Evolutionary conservation across 2,113 vertebrate species (phyloP).

Genomic region (Terrapene triunguis): DNA sequence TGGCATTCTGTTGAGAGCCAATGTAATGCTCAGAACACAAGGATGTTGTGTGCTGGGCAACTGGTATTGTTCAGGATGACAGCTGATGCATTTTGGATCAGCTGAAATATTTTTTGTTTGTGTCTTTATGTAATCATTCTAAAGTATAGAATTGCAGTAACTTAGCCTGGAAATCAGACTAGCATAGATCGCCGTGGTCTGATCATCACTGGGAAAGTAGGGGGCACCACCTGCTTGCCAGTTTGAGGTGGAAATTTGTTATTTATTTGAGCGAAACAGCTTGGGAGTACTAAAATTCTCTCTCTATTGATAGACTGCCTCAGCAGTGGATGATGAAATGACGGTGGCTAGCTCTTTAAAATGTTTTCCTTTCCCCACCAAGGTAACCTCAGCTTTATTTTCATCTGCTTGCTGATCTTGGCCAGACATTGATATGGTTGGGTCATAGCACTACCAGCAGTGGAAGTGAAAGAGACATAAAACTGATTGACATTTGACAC

Average conservation of each 20-base stretch:
- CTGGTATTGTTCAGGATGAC: not conserved
- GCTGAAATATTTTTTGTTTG: not conserved
- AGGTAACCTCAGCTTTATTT: not conserved
- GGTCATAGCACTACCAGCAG: not conserved
- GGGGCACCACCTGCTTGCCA: not conserved
- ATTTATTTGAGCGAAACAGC: not conserved
- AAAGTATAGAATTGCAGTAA: not conserved
- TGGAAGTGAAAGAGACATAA: not conserved
- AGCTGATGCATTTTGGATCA: not conserved
- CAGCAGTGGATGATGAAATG: not conserved
- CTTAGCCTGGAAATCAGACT: not conserved
- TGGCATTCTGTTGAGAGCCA: not conserved
- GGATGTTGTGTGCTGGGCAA: not conserved
- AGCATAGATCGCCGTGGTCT: not conserved
- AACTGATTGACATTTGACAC: not conserved
- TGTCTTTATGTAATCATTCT: not conserved
- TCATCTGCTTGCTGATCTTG: not conserved
- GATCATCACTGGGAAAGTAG: not conserved
- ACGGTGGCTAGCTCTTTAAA: not conserved
- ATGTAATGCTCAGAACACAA: not conserved
- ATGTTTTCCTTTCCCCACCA: not conserved
- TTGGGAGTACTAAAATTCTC: not conserved
- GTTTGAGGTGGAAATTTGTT: not conserved
- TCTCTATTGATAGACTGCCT: not conserved
- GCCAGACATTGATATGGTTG: not conserved